phyloP scores from a whole-genome alignment of 2,888 invertebrate species.

The Ommatoiulus sabulosus region DNA sequence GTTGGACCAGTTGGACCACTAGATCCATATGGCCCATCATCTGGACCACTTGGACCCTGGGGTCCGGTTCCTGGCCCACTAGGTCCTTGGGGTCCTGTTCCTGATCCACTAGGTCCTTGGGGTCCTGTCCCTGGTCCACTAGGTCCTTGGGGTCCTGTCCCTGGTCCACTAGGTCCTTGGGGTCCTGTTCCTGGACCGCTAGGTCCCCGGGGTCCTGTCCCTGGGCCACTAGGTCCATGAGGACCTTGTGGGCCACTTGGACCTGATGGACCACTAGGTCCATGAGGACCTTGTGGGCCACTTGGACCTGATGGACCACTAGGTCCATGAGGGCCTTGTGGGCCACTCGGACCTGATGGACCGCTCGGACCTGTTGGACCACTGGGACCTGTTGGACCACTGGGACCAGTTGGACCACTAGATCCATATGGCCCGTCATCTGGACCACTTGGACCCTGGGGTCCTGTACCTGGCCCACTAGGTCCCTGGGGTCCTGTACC shows the following conservation, averaged over 20 bases:
- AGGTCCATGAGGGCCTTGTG: background rate
- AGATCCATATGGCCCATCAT: constrained; percentile 24
- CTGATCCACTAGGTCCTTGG: too few relatives aligned
- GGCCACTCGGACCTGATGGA: background rate
- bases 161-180: too few relatives aligned
- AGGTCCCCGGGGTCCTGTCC: background rate
- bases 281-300: background rate
- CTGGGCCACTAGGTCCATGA: constrained; percentile 32
- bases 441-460: background rate
- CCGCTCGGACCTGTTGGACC: constrained; percentile 22
- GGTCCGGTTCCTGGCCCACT: too few relatives aligned
- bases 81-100: too few relatives aligned
- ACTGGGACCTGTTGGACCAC: background rate
- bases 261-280: constrained; percentile 35
- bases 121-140: too few relatives aligned
- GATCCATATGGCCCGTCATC: background rate
- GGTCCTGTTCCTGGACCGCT: too few relatives aligned
- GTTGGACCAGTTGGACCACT: constrained; percentile 8
- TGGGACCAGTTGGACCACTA: background rate
- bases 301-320: background rate
- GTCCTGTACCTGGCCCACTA: too few relatives aligned
- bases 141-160: too few relatives aligned
- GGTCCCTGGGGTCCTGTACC: too few relatives aligned
- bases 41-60: constrained; percentile 55
- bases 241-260: background rate